These are phyloP conservation scores for Nasonia vitripennis DNA, from an alignment of 1,140 invertebrate species.

Conservation along the genomic window DNA sequence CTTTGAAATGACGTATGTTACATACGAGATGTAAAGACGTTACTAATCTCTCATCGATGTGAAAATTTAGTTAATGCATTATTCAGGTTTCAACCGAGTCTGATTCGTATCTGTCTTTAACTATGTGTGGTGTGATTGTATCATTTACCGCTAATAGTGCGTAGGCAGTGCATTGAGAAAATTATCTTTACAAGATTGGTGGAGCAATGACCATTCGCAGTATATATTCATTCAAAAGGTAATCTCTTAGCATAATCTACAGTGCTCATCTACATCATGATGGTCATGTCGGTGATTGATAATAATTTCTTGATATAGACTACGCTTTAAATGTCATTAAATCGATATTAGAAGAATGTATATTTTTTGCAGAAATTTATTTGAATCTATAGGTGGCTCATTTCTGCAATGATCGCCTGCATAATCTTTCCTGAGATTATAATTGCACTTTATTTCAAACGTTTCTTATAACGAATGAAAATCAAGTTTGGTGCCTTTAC, in stretches of 20 bases:
- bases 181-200: not conserved
- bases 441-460: slow-evolving; percentile 49
- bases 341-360: not conserved
- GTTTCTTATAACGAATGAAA: slow-evolving; percentile 17
- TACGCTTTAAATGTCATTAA: not conserved
- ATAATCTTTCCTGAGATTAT: slow-evolving; percentile 43
- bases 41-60: not conserved
- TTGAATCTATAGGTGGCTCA: not conserved
- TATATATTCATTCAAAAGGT: not conserved
- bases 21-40: not conserved
- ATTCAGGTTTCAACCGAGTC: not conserved
- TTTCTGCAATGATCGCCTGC: not conserved
- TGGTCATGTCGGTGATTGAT: not conserved
- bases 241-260: not conserved
- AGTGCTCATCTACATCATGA: not conserved
- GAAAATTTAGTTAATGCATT: not conserved
- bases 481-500: slow-evolving; percentile 23
- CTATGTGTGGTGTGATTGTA: not conserved
- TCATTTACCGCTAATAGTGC: not conserved
- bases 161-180: not conserved
- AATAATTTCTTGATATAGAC: not conserved
- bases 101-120: not conserved
- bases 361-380: not conserved
- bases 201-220: not conserved
- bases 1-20: not conserved